Percentiles rank a stretch among this genome's conserved stretches.
These are phyloP conservation scores for Mesocricetus auratus DNA, from an alignment of 2,113 vertebrate genomes.

Conservation along the genomic window DNA sequence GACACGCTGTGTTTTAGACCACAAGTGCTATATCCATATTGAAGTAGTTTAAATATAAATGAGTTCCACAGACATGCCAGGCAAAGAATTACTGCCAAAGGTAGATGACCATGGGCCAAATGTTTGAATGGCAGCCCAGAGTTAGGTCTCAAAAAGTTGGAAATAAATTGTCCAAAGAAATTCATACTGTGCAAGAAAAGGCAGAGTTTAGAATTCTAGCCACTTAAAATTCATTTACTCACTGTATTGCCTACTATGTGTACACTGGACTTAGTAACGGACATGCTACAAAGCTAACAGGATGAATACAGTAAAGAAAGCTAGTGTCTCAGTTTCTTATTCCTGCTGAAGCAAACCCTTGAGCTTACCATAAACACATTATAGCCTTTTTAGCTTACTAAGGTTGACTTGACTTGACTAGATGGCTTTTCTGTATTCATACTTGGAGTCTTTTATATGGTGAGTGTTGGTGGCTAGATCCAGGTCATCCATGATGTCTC, in stretches of 20 bases:
- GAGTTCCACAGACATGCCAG: slow-evolving; percentile 66
- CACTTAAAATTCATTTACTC: not conserved
- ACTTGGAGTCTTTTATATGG: not conserved
- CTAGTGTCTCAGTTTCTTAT: not conserved
- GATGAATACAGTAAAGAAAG: not conserved
- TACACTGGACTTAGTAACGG: too few relatives aligned
- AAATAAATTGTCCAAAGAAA: slow-evolving; percentile 5
- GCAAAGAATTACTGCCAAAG: slow-evolving; percentile 26
- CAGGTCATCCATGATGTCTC: not conserved
- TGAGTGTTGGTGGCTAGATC: not conserved
- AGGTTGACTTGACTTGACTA: not conserved
- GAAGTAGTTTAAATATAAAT: slow-evolving; percentile 78
- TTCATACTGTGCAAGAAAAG: slow-evolving; percentile 42
- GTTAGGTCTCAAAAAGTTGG: not conserved
- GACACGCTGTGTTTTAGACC: slow-evolving; percentile 65
- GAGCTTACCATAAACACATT: not conserved
- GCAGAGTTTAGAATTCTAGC: not conserved
- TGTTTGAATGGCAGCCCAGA: slow-evolving; percentile 52
- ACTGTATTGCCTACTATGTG: not conserved
- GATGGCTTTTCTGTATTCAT: not conserved
- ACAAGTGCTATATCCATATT: slow-evolving; percentile 58
- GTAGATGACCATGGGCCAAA: slow-evolving; percentile 36
- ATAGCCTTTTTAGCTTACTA: not conserved
- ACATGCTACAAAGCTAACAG: not conserved
- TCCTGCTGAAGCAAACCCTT: not conserved